Percentiles rank a stretch among this genome's conserved stretches.
These are phyloP conservation scores for Ligdia adustata DNA, from an alignment of 2,888 invertebrate species.

Conservation along the genomic window DNA sequence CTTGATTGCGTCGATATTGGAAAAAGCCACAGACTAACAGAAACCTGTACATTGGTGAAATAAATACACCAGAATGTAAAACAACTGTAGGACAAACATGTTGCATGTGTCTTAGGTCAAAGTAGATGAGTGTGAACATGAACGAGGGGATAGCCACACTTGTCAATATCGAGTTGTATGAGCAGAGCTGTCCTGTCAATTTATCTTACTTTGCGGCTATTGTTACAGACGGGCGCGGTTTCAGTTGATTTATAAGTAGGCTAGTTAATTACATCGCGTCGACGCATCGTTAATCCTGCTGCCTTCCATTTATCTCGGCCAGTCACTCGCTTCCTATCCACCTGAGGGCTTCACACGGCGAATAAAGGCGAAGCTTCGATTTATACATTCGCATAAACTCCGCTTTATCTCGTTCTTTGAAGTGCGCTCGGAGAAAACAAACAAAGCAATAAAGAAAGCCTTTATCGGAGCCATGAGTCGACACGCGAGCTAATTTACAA, in stretches of 20 bases:
- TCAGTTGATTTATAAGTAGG: constrained; percentile 77
- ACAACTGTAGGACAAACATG: constrained; percentile 20
- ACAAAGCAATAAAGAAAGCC: constrained; percentile 83
- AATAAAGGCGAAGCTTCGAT: constrained; percentile 56
- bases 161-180: constrained; percentile 75
- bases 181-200: constrained; percentile 73
- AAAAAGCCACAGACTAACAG: constrained; percentile 55
- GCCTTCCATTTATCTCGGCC: constrained; percentile 61
- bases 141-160: constrained; percentile 59
- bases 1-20: constrained; percentile 52
- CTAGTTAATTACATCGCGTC: constrained; percentile 74
- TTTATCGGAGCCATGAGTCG: constrained; percentile 82
- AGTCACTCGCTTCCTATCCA: constrained; percentile 48
- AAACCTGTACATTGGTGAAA: constrained; percentile 24
- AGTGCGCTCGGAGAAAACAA: constrained; percentile 81
- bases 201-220: constrained; percentile 81
- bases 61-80: constrained; percentile 37
- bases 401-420: constrained; percentile 81
- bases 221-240: constrained; percentile 71
- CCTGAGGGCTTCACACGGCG: constrained; percentile 46
- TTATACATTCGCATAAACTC: constrained; percentile 79
- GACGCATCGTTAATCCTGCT: constrained; percentile 70
- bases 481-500: constrained; percentile 84
- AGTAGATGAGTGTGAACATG: constrained; percentile 53
- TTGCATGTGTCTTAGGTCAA: constrained; percentile 40